Percentiles rank a stretch among this genome's conserved stretches.
Conservation (phyloP, 2,113 vertebrate species). For the Pelmatolapia mariae region DNA sequence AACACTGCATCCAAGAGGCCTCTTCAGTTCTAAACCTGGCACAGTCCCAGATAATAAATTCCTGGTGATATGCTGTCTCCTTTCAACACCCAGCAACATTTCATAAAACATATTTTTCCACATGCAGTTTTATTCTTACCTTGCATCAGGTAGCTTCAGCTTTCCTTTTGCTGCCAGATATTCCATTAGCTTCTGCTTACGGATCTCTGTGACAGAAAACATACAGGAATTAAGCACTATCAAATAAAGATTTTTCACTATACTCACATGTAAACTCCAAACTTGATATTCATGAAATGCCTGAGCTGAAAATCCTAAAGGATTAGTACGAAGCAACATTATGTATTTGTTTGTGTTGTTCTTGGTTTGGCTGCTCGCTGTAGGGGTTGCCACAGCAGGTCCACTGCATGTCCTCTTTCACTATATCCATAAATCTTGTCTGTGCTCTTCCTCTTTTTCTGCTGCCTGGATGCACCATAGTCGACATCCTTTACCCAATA, state of each 20-base stretch:
- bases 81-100: background rate
- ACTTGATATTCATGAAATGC: background rate
- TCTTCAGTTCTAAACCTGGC: background rate
- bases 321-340: rapidly evolving
- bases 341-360: background rate
- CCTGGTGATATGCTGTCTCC: background rate
- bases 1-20: background rate
- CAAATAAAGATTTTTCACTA: background rate
- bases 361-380: background rate
- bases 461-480: background rate
- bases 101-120: background rate
- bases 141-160: constrained; percentile 37
- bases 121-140: constrained; percentile 24
- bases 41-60: background rate
- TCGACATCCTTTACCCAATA: background rate
- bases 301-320: background rate
- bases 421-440: rapidly evolving
- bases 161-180: constrained; percentile 65
- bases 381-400: rapidly evolving
- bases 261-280: background rate
- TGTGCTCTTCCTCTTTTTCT: background rate
- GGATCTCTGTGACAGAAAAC: constrained; percentile 43
- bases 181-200: constrained; percentile 70
- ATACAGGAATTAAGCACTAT: background rate
- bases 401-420: background rate